These are phyloP conservation scores for Acrocera orbiculus DNA, from an alignment of 2,888 invertebrate genomes.

Conservation along the genomic window DNA sequence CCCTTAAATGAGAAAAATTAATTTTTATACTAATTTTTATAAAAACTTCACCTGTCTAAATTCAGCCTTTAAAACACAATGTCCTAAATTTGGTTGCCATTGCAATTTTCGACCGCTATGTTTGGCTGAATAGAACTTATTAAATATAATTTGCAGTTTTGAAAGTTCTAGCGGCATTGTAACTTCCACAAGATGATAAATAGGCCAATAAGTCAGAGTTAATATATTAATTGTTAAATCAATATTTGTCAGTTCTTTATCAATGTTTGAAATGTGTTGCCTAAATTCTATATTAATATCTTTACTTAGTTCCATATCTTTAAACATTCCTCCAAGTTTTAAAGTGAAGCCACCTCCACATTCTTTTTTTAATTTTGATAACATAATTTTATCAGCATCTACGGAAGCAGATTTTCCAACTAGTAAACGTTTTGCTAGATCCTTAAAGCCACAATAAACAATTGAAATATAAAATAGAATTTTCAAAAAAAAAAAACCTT, in stretches of 20 bases:
- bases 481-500: no score
- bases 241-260: constrained; percentile 34
- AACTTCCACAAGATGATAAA: constrained; percentile 82
- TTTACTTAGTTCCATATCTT: constrained; percentile 97
- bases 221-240: constrained; percentile 92
- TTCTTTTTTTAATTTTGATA: constrained; percentile 98
- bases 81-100: constrained; percentile 98
- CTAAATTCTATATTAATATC: constrained; percentile 93
- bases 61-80: constrained; percentile 80
- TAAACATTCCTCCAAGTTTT: constrained; percentile 99
- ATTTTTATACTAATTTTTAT: no score
- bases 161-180: constrained; percentile 81
- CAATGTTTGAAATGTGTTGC: constrained; percentile 38
- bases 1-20: constrained; percentile 36
- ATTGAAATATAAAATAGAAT: neutral
- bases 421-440: constrained; percentile 89
- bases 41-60: constrained; percentile 69
- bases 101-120: constrained; percentile 95
- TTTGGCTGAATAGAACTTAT: constrained; percentile 92
- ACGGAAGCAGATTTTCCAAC: constrained; percentile 98
- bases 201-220: constrained; percentile 99
- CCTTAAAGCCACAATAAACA: constrained; percentile 29
- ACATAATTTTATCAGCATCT: constrained; percentile 98
- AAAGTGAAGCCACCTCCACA: constrained; percentile 98
- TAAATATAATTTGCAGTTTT: constrained; percentile 85